These are phyloP conservation scores for Catharus bicknelli DNA, from an alignment of 2,113 vertebrate genomes.

Conservation along the genomic window DNA sequence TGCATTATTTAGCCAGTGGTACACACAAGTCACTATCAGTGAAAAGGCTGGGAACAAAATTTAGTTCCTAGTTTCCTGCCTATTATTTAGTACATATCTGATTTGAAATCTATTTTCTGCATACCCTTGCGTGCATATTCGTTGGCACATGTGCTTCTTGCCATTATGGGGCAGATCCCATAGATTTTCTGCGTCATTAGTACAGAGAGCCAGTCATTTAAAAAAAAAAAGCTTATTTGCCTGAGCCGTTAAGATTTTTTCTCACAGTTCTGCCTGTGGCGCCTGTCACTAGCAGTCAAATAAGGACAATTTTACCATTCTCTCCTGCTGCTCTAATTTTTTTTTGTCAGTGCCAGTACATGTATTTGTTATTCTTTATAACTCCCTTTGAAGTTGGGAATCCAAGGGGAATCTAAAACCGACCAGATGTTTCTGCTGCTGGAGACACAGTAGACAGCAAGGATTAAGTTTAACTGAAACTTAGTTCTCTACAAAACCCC, in stretches of 20 bases:
- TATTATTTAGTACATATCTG: constrained; percentile 33
- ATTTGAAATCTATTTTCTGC: constrained; percentile 48
- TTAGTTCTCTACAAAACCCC: constrained; percentile 61
- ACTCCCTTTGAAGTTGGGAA: constrained; percentile 86
- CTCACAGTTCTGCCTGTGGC: constrained; percentile 76
- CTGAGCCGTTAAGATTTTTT: constrained; percentile 70
- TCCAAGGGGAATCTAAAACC: constrained; percentile 85
- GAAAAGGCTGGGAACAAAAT: constrained; percentile 36
- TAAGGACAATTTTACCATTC: constrained; percentile 85
- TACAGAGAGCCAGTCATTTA: constrained; percentile 50
- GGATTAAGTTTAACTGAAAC: constrained; percentile 81
- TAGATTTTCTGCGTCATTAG: constrained; percentile 61
- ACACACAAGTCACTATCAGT: not conserved
- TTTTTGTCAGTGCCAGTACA: constrained; percentile 77
- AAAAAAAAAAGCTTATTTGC: constrained; percentile 64
- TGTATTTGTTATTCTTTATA: constrained; percentile 87
- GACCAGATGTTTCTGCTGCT: constrained; percentile 84
- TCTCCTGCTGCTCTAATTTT: constrained; percentile 80
- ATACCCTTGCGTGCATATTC: constrained; percentile 16
- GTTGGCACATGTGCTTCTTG: constrained; percentile 31
- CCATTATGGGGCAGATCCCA: constrained; percentile 40
- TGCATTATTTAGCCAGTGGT: not conserved
- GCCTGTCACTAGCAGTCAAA: constrained; percentile 83
- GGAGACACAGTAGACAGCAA: constrained; percentile 72
- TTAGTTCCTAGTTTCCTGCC: constrained; percentile 38